Conservation (phyloP, 2,888 invertebrate species). For the Schrankia costaestrigalis region DNA sequence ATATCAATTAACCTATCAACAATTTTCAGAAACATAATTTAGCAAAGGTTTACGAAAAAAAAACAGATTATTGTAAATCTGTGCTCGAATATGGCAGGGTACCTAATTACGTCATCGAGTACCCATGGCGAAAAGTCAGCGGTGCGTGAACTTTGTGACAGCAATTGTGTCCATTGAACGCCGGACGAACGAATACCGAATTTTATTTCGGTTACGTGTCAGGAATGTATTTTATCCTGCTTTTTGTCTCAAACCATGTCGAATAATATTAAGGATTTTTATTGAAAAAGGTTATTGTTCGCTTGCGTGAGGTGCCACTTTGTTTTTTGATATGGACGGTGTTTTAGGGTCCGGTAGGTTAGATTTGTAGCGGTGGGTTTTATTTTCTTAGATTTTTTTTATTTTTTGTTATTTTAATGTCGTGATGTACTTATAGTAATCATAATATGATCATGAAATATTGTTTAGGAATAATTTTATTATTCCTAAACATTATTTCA, state of each 20-base stretch:
- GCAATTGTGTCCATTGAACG: conserved; percentile 34
- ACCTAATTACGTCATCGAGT: conserved; percentile 37
- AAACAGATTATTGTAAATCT: conserved; percentile 16
- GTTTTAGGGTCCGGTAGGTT: too few species aligned
- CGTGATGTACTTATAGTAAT: too few species aligned
- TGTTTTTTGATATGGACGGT: conserved; percentile 20
- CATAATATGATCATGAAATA: too few species aligned
- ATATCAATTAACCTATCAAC: background rate
- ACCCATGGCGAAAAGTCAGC: conserved; percentile 31
- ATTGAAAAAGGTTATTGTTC: conserved; percentile 35
- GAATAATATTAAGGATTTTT: conserved; percentile 34
- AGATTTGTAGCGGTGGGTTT: background rate
- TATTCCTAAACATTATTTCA: too few species aligned
- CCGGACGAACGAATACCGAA: conserved; percentile 30
- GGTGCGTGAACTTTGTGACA: conserved; percentile 35
- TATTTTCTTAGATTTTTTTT: too few species aligned
- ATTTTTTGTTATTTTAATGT: too few species aligned
- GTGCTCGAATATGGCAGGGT: conserved; percentile 29
- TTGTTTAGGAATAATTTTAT: too few species aligned
- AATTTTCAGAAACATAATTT: conserved; percentile 25
- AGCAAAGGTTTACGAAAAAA: too few species aligned
- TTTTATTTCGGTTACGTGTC: conserved; percentile 42
- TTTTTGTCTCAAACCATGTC: conserved; percentile 25
- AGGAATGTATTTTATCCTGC: conserved; percentile 28
- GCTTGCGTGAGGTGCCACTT: conserved; percentile 17